These are phyloP conservation scores for Nasonia oneida DNA, from an alignment of 2,888 invertebrate species.

Conservation along the genomic window DNA sequence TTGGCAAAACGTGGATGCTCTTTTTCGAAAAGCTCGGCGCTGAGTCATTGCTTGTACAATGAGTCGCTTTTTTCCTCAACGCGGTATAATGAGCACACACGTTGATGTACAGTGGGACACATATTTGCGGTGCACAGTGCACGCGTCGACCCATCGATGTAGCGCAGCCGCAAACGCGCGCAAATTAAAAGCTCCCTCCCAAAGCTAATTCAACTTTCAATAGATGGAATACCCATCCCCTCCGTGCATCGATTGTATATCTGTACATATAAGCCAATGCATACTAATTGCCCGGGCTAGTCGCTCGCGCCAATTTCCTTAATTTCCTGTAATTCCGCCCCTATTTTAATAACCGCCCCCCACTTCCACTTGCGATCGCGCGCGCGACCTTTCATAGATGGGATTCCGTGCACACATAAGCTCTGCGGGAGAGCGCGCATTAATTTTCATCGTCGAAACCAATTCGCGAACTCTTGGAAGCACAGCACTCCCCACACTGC, in stretches of 20 bases:
- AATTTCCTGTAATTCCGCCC: slow-evolving; percentile 37
- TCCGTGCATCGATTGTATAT: background rate
- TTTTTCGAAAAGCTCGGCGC: background rate
- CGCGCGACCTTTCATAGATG: background rate
- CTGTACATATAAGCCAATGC: slow-evolving; percentile 35
- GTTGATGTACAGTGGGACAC: no score
- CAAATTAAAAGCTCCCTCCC: slow-evolving; percentile 15
- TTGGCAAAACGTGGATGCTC: background rate
- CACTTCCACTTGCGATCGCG: slow-evolving; percentile 13
- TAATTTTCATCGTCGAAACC: slow-evolving; percentile 62
- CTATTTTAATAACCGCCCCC: slow-evolving; percentile 55
- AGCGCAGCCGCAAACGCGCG: background rate
- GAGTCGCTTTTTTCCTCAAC: background rate
- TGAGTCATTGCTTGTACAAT: background rate
- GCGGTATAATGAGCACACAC: no score
- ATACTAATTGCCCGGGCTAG: slow-evolving; percentile 51
- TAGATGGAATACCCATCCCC: slow-evolving; percentile 15
- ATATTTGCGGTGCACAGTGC: background rate
- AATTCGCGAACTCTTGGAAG: slow-evolving; percentile 56
- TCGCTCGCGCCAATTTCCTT: slow-evolving; percentile 56
- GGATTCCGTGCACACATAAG: slow-evolving; percentile 22
- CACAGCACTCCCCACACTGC: slow-evolving; percentile 17
- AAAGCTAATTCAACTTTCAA: slow-evolving; percentile 27
- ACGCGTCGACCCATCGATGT: background rate
- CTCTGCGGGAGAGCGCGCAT: slow-evolving; percentile 54